phyloP scores from a whole-genome alignment of 2,113 vertebrate species.

The Aspidoscelis tigris region DNA sequence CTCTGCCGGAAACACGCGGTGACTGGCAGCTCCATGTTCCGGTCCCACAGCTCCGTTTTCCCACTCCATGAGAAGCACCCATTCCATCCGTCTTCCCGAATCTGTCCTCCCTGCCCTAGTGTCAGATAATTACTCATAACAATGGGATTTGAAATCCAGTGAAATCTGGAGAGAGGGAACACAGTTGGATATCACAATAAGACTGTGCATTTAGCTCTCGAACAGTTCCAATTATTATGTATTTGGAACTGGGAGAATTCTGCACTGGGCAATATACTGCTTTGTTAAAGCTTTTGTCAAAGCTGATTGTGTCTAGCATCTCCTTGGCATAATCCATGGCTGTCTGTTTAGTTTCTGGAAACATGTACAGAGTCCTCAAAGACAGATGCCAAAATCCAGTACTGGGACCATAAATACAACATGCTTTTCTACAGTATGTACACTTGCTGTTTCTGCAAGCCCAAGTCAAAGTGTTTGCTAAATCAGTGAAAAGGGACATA shows the following conservation, averaged over 20 bases:
- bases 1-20: too few relatives aligned
- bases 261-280: too few relatives aligned
- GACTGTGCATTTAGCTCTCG: neutral
- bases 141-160: too few relatives aligned
- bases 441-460: neutral
- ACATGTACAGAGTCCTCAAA: neutral
- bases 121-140: too few relatives aligned
- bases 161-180: too few relatives aligned
- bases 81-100: too few relatives aligned
- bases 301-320: neutral
- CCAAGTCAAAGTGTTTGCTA: neutral
- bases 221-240: neutral
- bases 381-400: neutral
- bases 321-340: neutral
- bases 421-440: neutral
- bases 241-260: neutral
- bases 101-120: too few relatives aligned
- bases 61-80: too few relatives aligned
- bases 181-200: neutral
- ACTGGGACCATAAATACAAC: neutral
- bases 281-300: neutral
- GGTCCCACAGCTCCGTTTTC: too few relatives aligned
- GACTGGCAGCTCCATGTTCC: too few relatives aligned
- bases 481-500: neutral
- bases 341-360: neutral